Evolutionary conservation across 1,140 invertebrate species (phyloP).

Genomic region (Pectinophora gossypiella): DNA sequence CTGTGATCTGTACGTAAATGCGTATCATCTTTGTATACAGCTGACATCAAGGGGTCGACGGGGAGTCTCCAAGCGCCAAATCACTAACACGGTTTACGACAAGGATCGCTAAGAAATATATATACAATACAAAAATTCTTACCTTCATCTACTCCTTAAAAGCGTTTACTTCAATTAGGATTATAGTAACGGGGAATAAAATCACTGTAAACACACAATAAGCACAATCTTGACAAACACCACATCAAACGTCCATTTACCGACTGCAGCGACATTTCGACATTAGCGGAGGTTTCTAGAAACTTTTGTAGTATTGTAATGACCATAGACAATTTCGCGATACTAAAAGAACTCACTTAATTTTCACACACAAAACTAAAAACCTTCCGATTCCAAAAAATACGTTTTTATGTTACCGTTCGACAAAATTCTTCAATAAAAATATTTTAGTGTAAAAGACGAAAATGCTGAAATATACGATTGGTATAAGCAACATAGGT

Average conservation of each 20-base stretch:
- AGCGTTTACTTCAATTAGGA: constrained; percentile 68
- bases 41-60: constrained; percentile 68
- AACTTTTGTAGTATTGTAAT: constrained; percentile 44
- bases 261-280: constrained; percentile 69
- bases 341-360: not conserved
- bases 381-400: no score
- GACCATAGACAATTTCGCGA: constrained; percentile 34
- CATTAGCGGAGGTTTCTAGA: constrained; percentile 53
- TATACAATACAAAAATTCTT: constrained; percentile 27
- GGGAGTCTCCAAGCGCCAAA: constrained; percentile 60
- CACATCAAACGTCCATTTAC: constrained; percentile 76
- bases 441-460: no score
- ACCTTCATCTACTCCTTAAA: constrained; percentile 76
- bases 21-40: constrained; percentile 72
- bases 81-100: constrained; percentile 26
- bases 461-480: no score
- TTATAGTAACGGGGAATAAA: constrained; percentile 65
- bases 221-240: constrained; percentile 75
- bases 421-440: no score
- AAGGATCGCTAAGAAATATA: constrained; percentile 23
- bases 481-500: no score
- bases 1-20: constrained; percentile 48
- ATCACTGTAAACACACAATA: constrained; percentile 75
- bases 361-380: no score
- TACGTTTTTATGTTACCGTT: no score